Evolutionary conservation across 2,797 vertebrate species (phyloP), one percentile per base, ranked within the genome.

Genomic region (Tragelaphus oryx): DNA sequence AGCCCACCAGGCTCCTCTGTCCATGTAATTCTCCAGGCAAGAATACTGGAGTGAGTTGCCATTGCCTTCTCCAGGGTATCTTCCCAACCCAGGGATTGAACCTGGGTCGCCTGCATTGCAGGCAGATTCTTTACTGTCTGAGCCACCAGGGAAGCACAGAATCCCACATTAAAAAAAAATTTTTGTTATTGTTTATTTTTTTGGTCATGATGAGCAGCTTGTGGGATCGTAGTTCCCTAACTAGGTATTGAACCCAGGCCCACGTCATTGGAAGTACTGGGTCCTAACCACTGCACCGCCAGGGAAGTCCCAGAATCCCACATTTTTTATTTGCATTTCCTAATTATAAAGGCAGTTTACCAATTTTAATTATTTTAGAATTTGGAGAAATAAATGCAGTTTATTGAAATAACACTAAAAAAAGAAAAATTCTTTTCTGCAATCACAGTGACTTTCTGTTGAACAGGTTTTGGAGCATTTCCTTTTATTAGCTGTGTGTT

Each of bases 301-400:
- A 71, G 65, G 3, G 65, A 71, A 71, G 18, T 41, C 37, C 65
- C 65, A 85, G 24, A 68, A 96, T 81, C 96, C 93, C 76, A 95
- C 41, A 91, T 95, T 96, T 96, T 89, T 96, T 71, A 95, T 80
- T 89, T 57, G 87, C 26, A 46, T 60, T 92, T 97, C 92, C 62
- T 93, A 96, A 95, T 93, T 79, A 82, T 88, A 71, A 71, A 28
- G 57, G 48, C 17, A 96, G 84, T n/a, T 96, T 97, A 55, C 81
- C 79, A 65, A 90, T 80, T 94, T 85, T 97, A 97, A 97, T 62
- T 85, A 89, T 48, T 85, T 78, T 55, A 95, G 81, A 97, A 89
- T 48, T 91, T 50, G 48, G 80, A 96, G 60, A 95, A 62, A 96
- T 10, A 92, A 84, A 81, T 65, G 76, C 90, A 91, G 0, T 18